A percentile compares a stretch with the other conserved stretches of the same genome.
These are phyloP conservation scores for Crematogaster levior DNA, from an alignment of 2,888 invertebrate genomes.

Conservation along the genomic window DNA sequence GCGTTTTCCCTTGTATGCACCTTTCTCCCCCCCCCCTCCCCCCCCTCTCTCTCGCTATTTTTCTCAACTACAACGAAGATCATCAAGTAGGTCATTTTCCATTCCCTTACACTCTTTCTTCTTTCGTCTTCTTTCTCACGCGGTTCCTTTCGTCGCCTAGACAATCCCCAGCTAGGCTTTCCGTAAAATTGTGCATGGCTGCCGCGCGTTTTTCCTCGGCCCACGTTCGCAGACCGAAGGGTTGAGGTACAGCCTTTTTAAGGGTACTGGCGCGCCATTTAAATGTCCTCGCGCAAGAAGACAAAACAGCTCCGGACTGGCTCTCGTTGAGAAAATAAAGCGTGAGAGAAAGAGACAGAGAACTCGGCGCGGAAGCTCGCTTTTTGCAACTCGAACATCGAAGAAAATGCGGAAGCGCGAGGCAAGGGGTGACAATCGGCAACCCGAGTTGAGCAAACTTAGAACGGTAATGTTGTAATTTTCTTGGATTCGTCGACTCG, in stretches of 20 bases:
- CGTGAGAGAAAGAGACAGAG: slow-evolving; percentile 52
- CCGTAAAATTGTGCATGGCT: slow-evolving; percentile 52
- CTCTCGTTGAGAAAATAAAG: slow-evolving; percentile 56
- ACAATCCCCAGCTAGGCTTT: slow-evolving; percentile 42
- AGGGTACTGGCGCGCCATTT: slow-evolving; percentile 75
- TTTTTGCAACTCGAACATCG: slow-evolving; percentile 39
- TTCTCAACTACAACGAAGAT: not conserved
- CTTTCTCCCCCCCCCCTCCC: no score
- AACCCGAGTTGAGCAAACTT: slow-evolving; percentile 13
- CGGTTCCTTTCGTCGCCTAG: slow-evolving; percentile 38
- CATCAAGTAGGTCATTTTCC: slow-evolving; percentile 38
- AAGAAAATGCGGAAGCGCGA: slow-evolving; percentile 42
- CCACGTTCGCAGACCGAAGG: slow-evolving; percentile 24
- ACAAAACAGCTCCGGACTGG: slow-evolving; percentile 65
- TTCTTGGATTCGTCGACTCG: slow-evolving; percentile 49
- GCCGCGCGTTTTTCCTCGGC: slow-evolving; percentile 53
- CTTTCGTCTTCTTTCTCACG: slow-evolving; percentile 22
- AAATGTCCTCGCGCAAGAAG: slow-evolving; percentile 69
- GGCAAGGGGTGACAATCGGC: slow-evolving; percentile 30
- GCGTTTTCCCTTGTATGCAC: not conserved
- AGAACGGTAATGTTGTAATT: slow-evolving; percentile 57
- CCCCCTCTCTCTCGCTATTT: not conserved
- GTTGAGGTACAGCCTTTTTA: slow-evolving; percentile 55
- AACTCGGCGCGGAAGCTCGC: slow-evolving; percentile 20
- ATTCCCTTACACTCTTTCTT: not conserved